These are phyloP conservation scores for Perca flavescens DNA, from an alignment of 2,113 vertebrate genomes.

Conservation along the genomic window DNA sequence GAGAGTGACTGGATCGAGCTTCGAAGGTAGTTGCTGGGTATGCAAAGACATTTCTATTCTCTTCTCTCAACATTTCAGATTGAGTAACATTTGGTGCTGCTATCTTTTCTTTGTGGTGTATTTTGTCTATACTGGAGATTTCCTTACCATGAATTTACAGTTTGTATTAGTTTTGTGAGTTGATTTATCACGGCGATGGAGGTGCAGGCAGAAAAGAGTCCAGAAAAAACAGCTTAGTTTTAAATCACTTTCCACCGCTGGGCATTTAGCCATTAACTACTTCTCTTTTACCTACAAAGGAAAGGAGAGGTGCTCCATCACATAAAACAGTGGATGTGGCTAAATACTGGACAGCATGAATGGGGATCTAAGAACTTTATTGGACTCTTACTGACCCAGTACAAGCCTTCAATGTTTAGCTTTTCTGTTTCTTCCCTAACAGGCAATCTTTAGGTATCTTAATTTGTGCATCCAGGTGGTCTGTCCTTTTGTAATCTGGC, in stretches of 20 bases:
- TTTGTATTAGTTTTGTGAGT: conserved; percentile 21
- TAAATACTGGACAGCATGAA: conserved; percentile 26
- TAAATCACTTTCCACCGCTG: conserved; percentile 38
- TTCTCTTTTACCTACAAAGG: conserved; percentile 27
- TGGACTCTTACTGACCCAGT: conserved; percentile 29
- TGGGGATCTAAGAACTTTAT: conserved; percentile 29
- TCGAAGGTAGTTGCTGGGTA: conserved; percentile 15
- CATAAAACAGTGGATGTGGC: conserved; percentile 12
- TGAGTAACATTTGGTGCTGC: not conserved
- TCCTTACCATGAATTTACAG: not conserved
- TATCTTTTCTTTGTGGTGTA: not conserved
- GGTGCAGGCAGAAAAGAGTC: not conserved
- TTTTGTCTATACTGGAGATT: conserved; percentile 10
- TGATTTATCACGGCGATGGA: conserved; percentile 39
- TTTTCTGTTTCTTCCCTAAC: not conserved
- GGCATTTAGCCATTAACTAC: conserved; percentile 40
- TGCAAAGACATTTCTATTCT: not conserved
- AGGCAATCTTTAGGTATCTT: not conserved
- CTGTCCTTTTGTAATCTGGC: not conserved
- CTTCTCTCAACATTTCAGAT: conserved; percentile 5
- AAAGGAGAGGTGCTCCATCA: conserved; percentile 44
- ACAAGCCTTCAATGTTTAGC: conserved; percentile 21
- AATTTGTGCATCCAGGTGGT: not conserved
- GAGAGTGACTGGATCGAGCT: not conserved
- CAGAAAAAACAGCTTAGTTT: conserved; percentile 20